Evolutionary conservation across 2,888 invertebrate species (phyloP), one percentile per base, ranked within the genome.

Genomic region (Cephonodes hylas): DNA sequence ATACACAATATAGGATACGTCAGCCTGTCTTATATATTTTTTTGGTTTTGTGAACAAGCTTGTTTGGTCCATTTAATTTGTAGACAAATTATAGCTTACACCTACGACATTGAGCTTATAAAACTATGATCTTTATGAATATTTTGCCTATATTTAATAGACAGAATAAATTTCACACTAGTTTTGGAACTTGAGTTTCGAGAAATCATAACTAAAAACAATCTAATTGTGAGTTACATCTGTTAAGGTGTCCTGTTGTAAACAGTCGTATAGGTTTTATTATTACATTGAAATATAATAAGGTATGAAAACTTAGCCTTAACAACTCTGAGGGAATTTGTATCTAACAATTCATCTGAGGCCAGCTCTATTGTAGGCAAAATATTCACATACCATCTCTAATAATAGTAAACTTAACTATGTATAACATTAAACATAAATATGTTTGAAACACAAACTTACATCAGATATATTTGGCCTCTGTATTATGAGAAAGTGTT

Each of bases 51-150:
- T 53, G 31, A 53, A 53, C 53, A 53, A 53, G 18, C 53, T 31
- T 53, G 53, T 53, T 53, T 53, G 53, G 53, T 53, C 53, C 53
- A 53, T 53, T 53, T 25, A 20, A 23, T 53, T 53, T 53, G 27
- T 53, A 53, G 31, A 53, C 53, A 53, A 53, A 53, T 53, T 15
- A 48, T 48, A 53, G 27, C 31, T 53, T 53, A 31, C n/a, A 48
- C 4, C 53, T 53, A 53, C 53, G 31, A 53, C 53, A 53, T 53
- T 53, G 53, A 53, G 27, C 53, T 53, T 53, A 53, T 10, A 15
- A 20, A 18, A 53, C 53, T 53, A 53, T 10, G 31, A 27, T n/a
- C 2, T 20, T 18, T 31, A 53, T 53, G 53, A 53, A 53, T 27
- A 53, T 53, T 53, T 53, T 53, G 53, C 20, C 8, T 53, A n/a